Evolutionary conservation across 2,113 vertebrate species (phyloP), one percentile per base, ranked within the genome.

Genomic region (Columba janthina): DNA sequence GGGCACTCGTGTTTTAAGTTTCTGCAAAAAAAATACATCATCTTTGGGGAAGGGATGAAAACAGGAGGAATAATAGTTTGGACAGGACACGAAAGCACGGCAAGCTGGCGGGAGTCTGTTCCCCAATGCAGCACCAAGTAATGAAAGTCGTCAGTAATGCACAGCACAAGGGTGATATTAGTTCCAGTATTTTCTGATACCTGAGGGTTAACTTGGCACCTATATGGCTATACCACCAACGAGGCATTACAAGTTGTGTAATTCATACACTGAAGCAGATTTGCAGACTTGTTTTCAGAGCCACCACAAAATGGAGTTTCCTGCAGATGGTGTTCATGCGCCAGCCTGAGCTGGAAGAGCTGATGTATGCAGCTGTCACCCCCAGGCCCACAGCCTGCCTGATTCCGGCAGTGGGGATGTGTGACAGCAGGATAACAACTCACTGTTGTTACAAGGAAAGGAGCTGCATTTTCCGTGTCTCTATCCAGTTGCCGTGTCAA

Each of bases 291-390:
- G 17, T 87, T 89, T 73, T 46, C 54, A 36, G 69, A 61, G 50
- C 64, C 22, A 25, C 51, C 84, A 21, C 20, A 64, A 67, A 53
- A 11, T 2, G 46, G 40, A 1, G 3, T 31, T 77, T 61, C 50
- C 80, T 48, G 54, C 44, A 64, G 76, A 4, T 0, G 0, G 20
- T 10, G 53, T 15, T 57, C 16, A 54, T 65, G 67, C 1, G 1
- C 19, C 11, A 15, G 50, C 70, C 19, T 12, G 29, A 74, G 34
- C 12, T 28, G 0, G 0, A 56, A 0, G 0, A 61, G 51, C 40
- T 87, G 44, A 38, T 11, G 57, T 29, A 15, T 7, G 2, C 60
- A 32, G 65, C 42, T 61, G 78, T 53, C 9, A 70, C 11, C 69
- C n/a, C 56, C 40, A 12, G 90, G 24, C 40, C 90, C n/a, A 3